These are phyloP conservation scores for Acestrorhynchus altus DNA, from an alignment of 2,797 vertebrate species.

Conservation along the genomic window DNA sequence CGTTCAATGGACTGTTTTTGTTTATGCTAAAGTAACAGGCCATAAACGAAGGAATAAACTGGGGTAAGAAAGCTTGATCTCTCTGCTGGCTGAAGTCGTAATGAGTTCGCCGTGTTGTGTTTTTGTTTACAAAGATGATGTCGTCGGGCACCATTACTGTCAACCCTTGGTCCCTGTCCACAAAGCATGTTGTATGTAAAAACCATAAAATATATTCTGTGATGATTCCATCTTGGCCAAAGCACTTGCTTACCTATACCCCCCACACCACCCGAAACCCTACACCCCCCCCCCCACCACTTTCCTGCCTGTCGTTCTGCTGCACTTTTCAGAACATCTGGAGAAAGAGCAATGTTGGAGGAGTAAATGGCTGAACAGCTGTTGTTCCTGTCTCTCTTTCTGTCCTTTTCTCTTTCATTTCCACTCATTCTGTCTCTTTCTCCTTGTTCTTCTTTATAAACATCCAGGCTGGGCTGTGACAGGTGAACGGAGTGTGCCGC, in stretches of 20 bases:
- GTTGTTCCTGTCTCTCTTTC: slow-evolving; percentile 63
- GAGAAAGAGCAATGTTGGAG: slow-evolving; percentile 70
- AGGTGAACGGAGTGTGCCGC: neutral
- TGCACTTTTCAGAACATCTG: slow-evolving; percentile 74
- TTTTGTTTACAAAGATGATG: slow-evolving; percentile 51
- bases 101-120: slow-evolving; percentile 41
- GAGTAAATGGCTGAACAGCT: slow-evolving; percentile 78
- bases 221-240: slow-evolving; percentile 72
- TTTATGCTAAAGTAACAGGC: neutral
- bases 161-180: slow-evolving; percentile 49
- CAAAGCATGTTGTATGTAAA: slow-evolving; percentile 57
- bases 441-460: slow-evolving; percentile 5
- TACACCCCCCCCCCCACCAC: slow-evolving; percentile 33
- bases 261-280: no score
- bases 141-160: slow-evolving; percentile 46
- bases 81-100: slow-evolving; percentile 24
- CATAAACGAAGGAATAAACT: slow-evolving; percentile 6
- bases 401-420: slow-evolving; percentile 1
- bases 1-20: neutral
- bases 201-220: slow-evolving; percentile 68
- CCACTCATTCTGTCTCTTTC: slow-evolving; percentile 3
- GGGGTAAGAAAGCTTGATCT: neutral
- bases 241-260: slow-evolving; percentile 3
- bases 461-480: neutral
- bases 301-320: slow-evolving; percentile 63